Evolutionary conservation across 2,113 vertebrate species (phyloP).

Genomic region (Vireo altiloquus): DNA sequence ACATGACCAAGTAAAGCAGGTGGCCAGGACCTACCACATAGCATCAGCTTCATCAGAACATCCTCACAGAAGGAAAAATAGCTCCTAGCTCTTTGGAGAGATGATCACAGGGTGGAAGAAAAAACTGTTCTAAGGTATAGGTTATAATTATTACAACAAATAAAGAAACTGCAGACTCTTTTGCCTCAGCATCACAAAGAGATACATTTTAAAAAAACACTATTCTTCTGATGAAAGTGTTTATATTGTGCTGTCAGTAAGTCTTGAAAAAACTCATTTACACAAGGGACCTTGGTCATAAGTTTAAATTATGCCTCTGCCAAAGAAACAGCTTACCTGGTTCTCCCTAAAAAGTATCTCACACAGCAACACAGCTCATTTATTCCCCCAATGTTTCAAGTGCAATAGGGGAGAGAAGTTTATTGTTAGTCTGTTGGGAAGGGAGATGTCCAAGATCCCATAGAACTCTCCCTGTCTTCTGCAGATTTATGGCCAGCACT

Average conservation of each 20-base stretch:
- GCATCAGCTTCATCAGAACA: neutral
- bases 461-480: neutral
- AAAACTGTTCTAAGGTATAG: neutral
- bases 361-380: neutral
- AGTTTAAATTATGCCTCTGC: neutral
- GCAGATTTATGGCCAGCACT: neutral
- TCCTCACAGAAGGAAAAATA: slow-evolving; percentile 11
- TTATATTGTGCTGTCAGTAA: neutral
- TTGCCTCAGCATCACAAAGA: neutral
- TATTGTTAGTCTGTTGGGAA: neutral
- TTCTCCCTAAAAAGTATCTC: neutral
- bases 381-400: neutral
- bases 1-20: slow-evolving; percentile 42
- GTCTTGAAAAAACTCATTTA: neutral
- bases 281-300: neutral
- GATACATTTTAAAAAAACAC: neutral
- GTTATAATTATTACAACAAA: neutral
- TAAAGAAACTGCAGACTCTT: neutral
- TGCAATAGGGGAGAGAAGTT: neutral
- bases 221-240: neutral
- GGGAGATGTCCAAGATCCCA: neutral
- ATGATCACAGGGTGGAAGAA: neutral
- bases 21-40: slow-evolving; percentile 32
- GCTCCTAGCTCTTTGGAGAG: neutral
- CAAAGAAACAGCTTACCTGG: neutral